These are phyloP conservation scores for Diadromus collaris DNA, from an alignment of 2,888 invertebrate genomes.

Conservation along the genomic window DNA sequence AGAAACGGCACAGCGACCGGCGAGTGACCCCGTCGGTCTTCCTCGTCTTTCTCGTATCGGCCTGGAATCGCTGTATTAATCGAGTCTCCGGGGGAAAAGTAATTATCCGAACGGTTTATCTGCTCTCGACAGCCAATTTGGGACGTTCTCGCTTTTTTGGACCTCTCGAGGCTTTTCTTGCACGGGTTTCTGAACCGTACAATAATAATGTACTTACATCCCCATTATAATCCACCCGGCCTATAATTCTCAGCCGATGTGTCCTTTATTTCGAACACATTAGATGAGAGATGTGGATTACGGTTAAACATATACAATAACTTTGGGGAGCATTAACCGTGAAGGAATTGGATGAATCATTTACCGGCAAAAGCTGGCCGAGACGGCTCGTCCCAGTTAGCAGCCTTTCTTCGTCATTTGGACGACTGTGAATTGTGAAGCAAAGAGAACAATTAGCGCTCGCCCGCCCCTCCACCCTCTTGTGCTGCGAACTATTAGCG, in stretches of 20 bases:
- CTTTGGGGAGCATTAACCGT: background rate
- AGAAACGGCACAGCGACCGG: slow-evolving; percentile 17
- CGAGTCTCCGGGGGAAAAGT: slow-evolving; percentile 67
- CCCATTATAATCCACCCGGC: slow-evolving; percentile 2
- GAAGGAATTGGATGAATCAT: background rate
- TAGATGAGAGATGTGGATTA: background rate
- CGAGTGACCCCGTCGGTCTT: slow-evolving; percentile 3
- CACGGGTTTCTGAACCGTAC: background rate
- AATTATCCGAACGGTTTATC: slow-evolving; percentile 70
- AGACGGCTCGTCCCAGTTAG: background rate
- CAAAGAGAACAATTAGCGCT: slow-evolving; percentile 38
- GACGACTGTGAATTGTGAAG: slow-evolving; percentile 24
- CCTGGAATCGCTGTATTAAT: slow-evolving; percentile 67
- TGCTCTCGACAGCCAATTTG: slow-evolving; percentile 69
- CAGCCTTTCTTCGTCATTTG: slow-evolving; percentile 15
- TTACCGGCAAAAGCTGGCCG: background rate
- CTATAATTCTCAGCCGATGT: background rate
- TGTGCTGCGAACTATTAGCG: slow-evolving; percentile 9
- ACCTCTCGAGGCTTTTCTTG: slow-evolving; percentile 30
- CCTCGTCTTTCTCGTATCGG: slow-evolving; percentile 35
- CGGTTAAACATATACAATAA: background rate
- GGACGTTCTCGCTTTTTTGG: slow-evolving; percentile 56
- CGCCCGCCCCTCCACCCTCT: too few relatives aligned
- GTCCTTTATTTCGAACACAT: background rate
- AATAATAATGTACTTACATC: background rate